Percentiles rank a stretch among this genome's conserved stretches.
Conservation (phyloP, 2,888 invertebrate genomes). For the Eledona agricola region DNA sequence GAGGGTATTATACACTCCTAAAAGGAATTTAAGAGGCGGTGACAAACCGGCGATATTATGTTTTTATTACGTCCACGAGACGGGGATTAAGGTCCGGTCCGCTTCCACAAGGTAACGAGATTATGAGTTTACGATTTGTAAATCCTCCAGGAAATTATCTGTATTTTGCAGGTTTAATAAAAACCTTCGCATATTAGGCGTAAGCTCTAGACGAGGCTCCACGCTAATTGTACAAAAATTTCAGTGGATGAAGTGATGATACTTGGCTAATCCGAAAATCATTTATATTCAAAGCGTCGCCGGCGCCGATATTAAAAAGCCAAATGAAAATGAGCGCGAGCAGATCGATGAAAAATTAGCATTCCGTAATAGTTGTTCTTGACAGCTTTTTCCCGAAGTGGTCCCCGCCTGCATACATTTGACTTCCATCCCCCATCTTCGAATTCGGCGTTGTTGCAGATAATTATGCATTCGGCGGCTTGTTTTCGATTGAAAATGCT, state of each 20-base stretch:
- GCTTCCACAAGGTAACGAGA: conserved; percentile 39
- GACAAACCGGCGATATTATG: conserved; percentile 38
- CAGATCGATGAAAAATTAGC: conserved; percentile 45
- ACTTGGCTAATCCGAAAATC: conserved; percentile 31
- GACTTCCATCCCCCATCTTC: conserved; percentile 30
- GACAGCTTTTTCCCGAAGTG: conserved; percentile 42
- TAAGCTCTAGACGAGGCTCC: neutral
- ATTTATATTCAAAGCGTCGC: conserved; percentile 35
- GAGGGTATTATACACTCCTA: no score
- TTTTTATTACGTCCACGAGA: conserved; percentile 38
- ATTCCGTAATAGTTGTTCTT: conserved; percentile 46
- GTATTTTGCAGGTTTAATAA: conserved; percentile 30
- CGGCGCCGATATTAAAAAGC: conserved; percentile 36
- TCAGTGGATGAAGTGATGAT: conserved; percentile 8
- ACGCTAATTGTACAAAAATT: conserved; percentile 7
- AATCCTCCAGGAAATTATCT: conserved; percentile 39
- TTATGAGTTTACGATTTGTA: conserved; percentile 44
- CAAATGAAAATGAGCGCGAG: conserved; percentile 38
- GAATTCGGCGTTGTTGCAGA: conserved; percentile 36
- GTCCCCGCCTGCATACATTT: conserved; percentile 40
- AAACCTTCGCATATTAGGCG: conserved; percentile 21
- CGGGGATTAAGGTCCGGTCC: conserved; percentile 39
- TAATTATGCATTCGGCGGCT: conserved; percentile 45
- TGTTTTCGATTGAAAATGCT: conserved; percentile 44
- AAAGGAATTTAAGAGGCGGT: conserved; percentile 33